These are phyloP conservation scores for Ceyx margarethae DNA, from an alignment of 2,113 vertebrate genomes.

Conservation along the genomic window DNA sequence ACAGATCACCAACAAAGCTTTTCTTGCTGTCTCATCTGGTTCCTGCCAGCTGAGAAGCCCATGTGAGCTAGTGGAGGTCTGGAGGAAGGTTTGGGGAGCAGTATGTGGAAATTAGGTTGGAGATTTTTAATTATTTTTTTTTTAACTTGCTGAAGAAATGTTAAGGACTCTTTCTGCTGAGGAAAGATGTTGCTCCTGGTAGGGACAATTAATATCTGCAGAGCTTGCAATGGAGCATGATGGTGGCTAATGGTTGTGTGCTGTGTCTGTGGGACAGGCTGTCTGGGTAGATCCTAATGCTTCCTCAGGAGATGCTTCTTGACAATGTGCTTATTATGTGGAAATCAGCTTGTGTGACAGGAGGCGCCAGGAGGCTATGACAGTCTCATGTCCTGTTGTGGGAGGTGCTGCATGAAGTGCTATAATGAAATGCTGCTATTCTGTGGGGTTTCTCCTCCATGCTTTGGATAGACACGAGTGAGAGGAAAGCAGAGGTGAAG, in stretches of 20 bases:
- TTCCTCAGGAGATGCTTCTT: constrained; percentile 21
- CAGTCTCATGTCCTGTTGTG: neutral
- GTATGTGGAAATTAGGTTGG: neutral
- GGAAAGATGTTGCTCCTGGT: neutral
- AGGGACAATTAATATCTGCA: neutral
- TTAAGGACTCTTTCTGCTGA: neutral
- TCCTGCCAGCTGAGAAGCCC: neutral
- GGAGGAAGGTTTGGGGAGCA: neutral
- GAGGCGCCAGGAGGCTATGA: neutral
- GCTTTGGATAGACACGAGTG: neutral
- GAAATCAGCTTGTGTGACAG: constrained; percentile 28
- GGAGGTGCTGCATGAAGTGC: neutral
- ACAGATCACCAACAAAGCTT: neutral
- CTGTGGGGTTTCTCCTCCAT: neutral
- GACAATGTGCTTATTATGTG: neutral
- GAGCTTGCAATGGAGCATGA: neutral
- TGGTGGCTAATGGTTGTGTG: neutral
- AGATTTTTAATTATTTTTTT: too few relatives aligned
- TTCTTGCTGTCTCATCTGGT: neutral
- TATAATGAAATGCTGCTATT: neutral
- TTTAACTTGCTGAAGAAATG: neutral
- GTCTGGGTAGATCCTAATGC: neutral
- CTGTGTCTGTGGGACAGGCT: neutral
- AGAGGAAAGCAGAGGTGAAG: neutral
- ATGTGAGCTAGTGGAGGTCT: neutral